Percentiles rank a stretch among this genome's conserved stretches.
These are phyloP conservation scores for Anas flavirostris DNA, from an alignment of 2,797 vertebrate genomes.

Conservation along the genomic window DNA sequence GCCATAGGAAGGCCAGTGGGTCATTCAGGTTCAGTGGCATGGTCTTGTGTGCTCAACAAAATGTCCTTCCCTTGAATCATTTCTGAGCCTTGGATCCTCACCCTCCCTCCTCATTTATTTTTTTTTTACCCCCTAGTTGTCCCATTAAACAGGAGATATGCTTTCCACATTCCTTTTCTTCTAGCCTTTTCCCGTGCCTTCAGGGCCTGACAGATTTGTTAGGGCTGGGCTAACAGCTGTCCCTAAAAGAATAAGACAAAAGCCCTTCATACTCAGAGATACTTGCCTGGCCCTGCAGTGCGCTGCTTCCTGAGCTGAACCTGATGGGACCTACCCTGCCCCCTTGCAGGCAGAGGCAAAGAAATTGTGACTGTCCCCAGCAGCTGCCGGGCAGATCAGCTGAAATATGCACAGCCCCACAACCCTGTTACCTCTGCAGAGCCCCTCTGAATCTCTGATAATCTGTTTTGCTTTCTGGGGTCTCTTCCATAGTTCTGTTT, in stretches of 20 bases:
- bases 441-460: not conserved
- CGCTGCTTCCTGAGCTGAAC: not conserved
- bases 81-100: not conserved
- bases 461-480: not conserved
- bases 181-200: not conserved
- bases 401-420: not conserved
- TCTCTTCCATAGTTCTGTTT: not conserved
- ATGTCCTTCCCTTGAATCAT: not conserved
- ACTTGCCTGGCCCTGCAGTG: not conserved
- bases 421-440: not conserved
- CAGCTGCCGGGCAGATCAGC: not conserved
- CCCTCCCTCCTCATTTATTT: not conserved
- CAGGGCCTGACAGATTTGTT: not conserved
- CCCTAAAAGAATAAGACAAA: not conserved
- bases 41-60: not conserved
- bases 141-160: not conserved
- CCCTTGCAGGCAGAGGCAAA: not conserved
- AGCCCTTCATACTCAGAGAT: not conserved
- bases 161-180: not conserved
- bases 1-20: not conserved
- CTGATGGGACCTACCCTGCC: not conserved
- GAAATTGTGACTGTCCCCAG: not conserved
- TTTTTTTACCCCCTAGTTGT: not conserved
- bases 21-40: not conserved
- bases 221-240: not conserved